A percentile compares a stretch with the other conserved stretches of the same genome.
phyloP scores from a whole-genome alignment of 1,140 invertebrate species.

The Tetramorium alpestre region DNA sequence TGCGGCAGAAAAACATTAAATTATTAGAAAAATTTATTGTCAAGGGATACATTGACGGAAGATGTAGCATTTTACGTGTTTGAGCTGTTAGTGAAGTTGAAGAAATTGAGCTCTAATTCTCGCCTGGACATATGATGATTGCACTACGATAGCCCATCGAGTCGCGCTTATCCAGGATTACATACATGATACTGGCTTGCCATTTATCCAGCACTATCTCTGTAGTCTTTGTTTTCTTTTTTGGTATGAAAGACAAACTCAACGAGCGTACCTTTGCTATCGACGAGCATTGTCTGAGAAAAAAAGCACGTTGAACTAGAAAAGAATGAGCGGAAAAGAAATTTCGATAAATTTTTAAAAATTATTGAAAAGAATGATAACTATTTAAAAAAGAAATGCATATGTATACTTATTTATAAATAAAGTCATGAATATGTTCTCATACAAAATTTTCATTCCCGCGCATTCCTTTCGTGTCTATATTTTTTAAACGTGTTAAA shows the following conservation, averaged over 20 bases:
- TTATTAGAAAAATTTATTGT: not conserved
- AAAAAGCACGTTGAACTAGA: not conserved
- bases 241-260: not conserved
- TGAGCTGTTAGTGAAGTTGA: not conserved
- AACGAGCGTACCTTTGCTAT: not conserved
- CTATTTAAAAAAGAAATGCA: not conserved
- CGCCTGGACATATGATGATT: not conserved
- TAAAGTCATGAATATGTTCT: not conserved
- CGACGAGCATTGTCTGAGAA: not conserved
- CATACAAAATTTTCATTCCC: not conserved
- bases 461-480: not conserved
- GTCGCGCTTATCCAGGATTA: not conserved
- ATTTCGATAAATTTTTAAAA: not conserved
- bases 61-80: not conserved
- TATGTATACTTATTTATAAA: not conserved
- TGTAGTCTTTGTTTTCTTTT: not conserved
- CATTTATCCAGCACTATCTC: not conserved
- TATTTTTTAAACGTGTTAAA: not conserved
- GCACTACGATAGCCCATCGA: conserved; percentile 21
- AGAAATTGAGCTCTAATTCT: conserved; percentile 15
- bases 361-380: not conserved
- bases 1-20: not conserved
- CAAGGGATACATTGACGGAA: not conserved
- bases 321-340: not conserved
- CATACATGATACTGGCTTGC: not conserved